A percentile compares a stretch with the other conserved stretches of the same genome.
Evolutionary conservation across 2,888 invertebrate genomes (phyloP).

Genomic region (Ypsolopha scabrella): DNA sequence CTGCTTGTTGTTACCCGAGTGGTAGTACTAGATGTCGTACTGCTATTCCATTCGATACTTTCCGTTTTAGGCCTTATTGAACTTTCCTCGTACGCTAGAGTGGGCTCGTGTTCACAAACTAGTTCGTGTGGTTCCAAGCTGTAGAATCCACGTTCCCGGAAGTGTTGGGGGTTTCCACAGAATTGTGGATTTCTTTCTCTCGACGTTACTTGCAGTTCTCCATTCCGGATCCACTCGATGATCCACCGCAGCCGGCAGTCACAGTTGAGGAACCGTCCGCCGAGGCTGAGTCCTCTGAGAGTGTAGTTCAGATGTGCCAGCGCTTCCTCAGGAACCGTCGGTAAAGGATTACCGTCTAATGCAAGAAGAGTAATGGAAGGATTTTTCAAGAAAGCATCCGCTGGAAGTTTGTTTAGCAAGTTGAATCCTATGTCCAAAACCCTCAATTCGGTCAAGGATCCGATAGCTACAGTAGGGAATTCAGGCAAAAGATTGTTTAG

Average conservation of each 20-base stretch:
- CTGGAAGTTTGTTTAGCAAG: slow-evolving; percentile 83
- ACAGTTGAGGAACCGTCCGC: slow-evolving; percentile 89
- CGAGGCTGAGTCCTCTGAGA: slow-evolving; percentile 86
- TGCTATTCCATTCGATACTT: slow-evolving; percentile 29
- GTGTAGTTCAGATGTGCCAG: slow-evolving; percentile 84
- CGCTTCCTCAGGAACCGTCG: slow-evolving; percentile 84
- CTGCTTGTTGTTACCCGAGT: slow-evolving; percentile 25
- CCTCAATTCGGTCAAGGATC: slow-evolving; percentile 81
- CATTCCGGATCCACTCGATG: slow-evolving; percentile 88
- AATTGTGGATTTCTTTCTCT: slow-evolving; percentile 93
- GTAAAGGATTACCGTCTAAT: slow-evolving; percentile 90
- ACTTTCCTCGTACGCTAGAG: slow-evolving; percentile 23
- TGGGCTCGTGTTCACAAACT: slow-evolving; percentile 65
- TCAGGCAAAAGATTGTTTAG: slow-evolving; percentile 90
- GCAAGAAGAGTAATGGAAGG: slow-evolving; percentile 89
- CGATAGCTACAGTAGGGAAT: slow-evolving; percentile 86
- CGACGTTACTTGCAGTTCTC: slow-evolving; percentile 92
- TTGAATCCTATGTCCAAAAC: slow-evolving; percentile 95
- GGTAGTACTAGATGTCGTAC: slow-evolving; percentile 26
- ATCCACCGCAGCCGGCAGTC: slow-evolving; percentile 92
- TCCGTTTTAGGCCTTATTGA: slow-evolving; percentile 15
- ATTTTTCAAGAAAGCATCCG: slow-evolving; percentile 83
- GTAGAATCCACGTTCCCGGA: slow-evolving; percentile 87
- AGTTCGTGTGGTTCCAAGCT: slow-evolving; percentile 85
- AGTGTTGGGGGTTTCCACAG: slow-evolving; percentile 85